Evolutionary conservation across 1,140 invertebrate species (phyloP), one percentile per base, ranked within the genome.

Genomic region (Cyclina sinensis): DNA sequence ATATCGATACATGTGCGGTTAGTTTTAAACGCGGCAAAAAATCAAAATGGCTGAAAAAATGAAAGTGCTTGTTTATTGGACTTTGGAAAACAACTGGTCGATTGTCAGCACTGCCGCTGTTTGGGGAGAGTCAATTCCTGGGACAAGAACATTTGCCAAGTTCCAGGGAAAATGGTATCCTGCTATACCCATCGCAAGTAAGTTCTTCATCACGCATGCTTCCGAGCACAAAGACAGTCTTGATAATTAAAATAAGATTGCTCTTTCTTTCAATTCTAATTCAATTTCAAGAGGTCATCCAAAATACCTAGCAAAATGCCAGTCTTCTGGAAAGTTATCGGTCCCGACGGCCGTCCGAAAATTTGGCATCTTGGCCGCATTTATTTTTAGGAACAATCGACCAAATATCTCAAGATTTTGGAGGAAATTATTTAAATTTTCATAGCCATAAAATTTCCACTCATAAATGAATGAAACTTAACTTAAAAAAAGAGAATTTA

Each of bases 191-290:
- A 70, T 70, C 65, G 65, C 65, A 70, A 32, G 65, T 70, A 70
- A 70, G 65, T 70, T 70, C 65, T 70, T 70, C 65, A 70, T 70
- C 65, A 70, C n/a, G 65, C 65, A 70, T 70, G 65, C 65, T 70
- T 70, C 65, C 65, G 65, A 70, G 65, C 65, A 70, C 65, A 70
- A 70, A 27, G 65, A 70, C 65, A 70, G 65, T 70, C n/a, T 70
- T 70, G 65, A 70, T 70, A 70, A 70, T 70, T 70, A 70, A 70
- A 70, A 70, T 70, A 35, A 70, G 65, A 70, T 32, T 70, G 65
- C 65, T 70, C 65, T 70, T 62, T 4, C 57, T 62, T 32, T 70
- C 65, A 35, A 62, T 70, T 32, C 30, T 70, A 70, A 70, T 70
- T 70, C 65, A 70, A 70, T 16, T 70, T 70, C 37, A 70, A 70